A percentile compares a stretch with the other conserved stretches of the same genome.
phyloP scores from a whole-genome alignment of 2,888 invertebrate species.

The Dynastes tityus region DNA sequence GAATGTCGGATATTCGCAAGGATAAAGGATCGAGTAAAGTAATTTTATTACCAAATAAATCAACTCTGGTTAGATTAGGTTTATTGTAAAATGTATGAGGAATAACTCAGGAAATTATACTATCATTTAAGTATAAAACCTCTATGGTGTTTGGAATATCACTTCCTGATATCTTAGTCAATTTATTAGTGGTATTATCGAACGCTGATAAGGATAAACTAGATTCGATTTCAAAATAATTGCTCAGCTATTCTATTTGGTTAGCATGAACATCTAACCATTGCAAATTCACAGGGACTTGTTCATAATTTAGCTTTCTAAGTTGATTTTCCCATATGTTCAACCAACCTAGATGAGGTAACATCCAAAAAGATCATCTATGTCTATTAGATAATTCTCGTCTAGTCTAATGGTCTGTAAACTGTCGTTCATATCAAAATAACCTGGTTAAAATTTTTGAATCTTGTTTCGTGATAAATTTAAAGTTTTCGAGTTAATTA shows the following conservation, averaged over 20 bases:
- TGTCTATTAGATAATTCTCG: slow-evolving; percentile 86
- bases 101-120: slow-evolving; percentile 86
- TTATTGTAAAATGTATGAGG: slow-evolving; percentile 92
- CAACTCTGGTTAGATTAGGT: slow-evolving; percentile 86
- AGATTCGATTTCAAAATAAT: slow-evolving; percentile 88
- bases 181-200: slow-evolving; percentile 86
- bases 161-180: slow-evolving; percentile 87
- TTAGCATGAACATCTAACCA: slow-evolving; percentile 91
- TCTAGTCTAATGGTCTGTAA: slow-evolving; percentile 87
- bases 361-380: slow-evolving; percentile 84
- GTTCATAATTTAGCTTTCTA: slow-evolving; percentile 88
- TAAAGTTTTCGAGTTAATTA: slow-evolving; percentile 85
- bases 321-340: slow-evolving; percentile 90
- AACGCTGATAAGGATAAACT: slow-evolving; percentile 85
- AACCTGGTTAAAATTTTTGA: slow-evolving; percentile 83
- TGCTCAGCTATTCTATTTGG: slow-evolving; percentile 86
- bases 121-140: slow-evolving; percentile 85
- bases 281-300: slow-evolving; percentile 87
- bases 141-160: slow-evolving; percentile 89
- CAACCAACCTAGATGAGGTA: slow-evolving; percentile 87
- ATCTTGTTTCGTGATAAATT: slow-evolving; percentile 90
- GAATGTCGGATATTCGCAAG: slow-evolving; percentile 82
- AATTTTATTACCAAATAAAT: slow-evolving; percentile 86
- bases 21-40: slow-evolving; percentile 84
- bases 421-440: slow-evolving; percentile 84